Evolutionary conservation across 2,797 vertebrate species (phyloP).

Genomic region (Synanceia verrucosa): DNA sequence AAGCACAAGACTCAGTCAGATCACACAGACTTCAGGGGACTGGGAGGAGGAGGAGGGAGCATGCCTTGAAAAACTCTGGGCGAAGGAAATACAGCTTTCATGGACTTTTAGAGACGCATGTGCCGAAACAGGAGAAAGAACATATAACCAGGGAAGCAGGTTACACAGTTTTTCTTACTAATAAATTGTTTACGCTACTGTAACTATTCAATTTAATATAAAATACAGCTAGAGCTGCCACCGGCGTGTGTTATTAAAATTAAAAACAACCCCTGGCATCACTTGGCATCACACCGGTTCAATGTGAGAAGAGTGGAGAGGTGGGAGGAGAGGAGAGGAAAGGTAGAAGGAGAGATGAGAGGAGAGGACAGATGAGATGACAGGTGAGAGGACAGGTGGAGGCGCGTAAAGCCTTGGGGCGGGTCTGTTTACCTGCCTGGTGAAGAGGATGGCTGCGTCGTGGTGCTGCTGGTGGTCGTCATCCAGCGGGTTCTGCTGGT

Average conservation of each 20-base stretch:
- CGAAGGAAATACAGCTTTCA: constrained; percentile 58
- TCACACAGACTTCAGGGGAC: constrained; percentile 61
- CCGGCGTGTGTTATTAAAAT: constrained; percentile 35
- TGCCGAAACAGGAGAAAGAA: constrained; percentile 1
- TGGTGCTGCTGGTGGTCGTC: constrained; percentile 94
- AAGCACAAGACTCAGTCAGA: constrained; percentile 22
- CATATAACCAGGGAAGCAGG: neutral
- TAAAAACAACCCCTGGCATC: constrained; percentile 61
- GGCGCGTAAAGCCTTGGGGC: neutral
- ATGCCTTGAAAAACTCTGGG: constrained; percentile 65
- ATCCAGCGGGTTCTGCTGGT: constrained; percentile 93
- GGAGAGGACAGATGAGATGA: neutral
- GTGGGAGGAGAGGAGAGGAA: too few species aligned
- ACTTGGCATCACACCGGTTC: constrained; percentile 33
- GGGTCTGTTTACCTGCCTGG: constrained; percentile 91
- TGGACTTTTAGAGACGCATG: constrained; percentile 23
- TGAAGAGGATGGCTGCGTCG: constrained; percentile 97
- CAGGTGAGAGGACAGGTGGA: constrained; percentile 34
- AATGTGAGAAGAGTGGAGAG: neutral
- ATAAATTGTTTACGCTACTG: too few species aligned
- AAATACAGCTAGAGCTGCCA: constrained; percentile 13
- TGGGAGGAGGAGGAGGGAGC: constrained; percentile 39
- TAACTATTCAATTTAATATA: too few species aligned
- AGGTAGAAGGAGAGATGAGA: neutral
- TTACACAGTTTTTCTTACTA: neutral